Conservation (phyloP, 2,113 vertebrate genomes). For the Rhegmatorhina hoffmannsi region DNA sequence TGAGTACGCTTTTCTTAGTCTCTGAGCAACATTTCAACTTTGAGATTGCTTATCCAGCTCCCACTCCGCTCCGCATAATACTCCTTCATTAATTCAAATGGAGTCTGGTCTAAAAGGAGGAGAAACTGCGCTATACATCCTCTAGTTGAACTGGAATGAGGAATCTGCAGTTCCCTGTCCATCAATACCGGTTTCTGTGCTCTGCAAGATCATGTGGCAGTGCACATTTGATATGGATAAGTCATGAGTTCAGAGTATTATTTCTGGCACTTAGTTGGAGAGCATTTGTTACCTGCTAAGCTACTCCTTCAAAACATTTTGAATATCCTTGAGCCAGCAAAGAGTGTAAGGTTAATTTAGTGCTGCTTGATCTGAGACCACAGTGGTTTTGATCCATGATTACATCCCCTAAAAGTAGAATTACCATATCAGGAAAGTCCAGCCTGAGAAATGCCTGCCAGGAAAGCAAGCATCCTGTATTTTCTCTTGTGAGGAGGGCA, state of each 20-base stretch:
- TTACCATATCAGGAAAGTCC: neutral
- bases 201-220: neutral
- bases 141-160: neutral
- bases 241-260: neutral
- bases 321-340: neutral
- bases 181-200: neutral
- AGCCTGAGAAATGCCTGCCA: neutral
- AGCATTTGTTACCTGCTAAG: neutral
- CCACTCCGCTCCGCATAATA: neutral
- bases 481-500: neutral
- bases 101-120: neutral
- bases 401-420: neutral
- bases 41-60: neutral
- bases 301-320: neutral
- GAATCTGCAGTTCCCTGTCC: neutral
- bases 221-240: neutral
- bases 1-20: neutral
- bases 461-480: neutral
- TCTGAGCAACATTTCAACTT: neutral
- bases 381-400: neutral
- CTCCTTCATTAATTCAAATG: neutral
- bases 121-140: neutral
- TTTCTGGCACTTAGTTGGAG: neutral
- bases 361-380: rapidly evolving
- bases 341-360: neutral